These are phyloP conservation scores for Barnardius zonarius DNA, from an alignment of 2,113 vertebrate genomes.

Conservation along the genomic window DNA sequence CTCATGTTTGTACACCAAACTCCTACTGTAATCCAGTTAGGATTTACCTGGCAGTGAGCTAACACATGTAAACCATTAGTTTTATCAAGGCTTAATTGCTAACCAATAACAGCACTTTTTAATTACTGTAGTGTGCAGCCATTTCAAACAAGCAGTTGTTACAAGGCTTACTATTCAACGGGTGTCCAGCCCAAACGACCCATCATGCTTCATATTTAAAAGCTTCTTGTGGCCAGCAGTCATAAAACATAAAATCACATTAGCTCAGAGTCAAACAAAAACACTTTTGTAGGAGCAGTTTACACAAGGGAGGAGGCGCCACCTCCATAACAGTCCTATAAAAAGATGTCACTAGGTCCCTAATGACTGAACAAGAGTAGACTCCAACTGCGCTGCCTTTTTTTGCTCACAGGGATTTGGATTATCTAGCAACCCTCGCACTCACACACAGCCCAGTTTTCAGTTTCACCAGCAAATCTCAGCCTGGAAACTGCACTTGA, in stretches of 20 bases:
- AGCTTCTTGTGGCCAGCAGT: neutral
- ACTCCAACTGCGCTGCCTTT: neutral
- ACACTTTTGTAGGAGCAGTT: neutral
- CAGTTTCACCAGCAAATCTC: neutral
- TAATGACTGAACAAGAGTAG: neutral
- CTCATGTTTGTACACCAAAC: neutral
- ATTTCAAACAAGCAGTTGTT: neutral
- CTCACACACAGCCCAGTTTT: neutral
- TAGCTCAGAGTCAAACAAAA: neutral
- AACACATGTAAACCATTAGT: neutral
- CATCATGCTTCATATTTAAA: neutral
- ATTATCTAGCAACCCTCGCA: neutral
- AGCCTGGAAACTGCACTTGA: neutral
- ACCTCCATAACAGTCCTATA: neutral
- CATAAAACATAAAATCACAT: neutral
- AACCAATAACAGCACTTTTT: neutral
- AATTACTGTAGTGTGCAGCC: neutral
- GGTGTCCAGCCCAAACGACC: neutral
- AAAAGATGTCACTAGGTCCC: neutral
- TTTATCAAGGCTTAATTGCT: neutral
- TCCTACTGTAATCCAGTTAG: neutral
- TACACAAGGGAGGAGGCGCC: neutral
- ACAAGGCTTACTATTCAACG: neutral
- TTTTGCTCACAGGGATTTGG: neutral
- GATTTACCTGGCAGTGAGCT: neutral